Evolutionary conservation across 2,888 invertebrate species (phyloP), one percentile per base, ranked within the genome.

Genomic region (Halictus ligatus): DNA sequence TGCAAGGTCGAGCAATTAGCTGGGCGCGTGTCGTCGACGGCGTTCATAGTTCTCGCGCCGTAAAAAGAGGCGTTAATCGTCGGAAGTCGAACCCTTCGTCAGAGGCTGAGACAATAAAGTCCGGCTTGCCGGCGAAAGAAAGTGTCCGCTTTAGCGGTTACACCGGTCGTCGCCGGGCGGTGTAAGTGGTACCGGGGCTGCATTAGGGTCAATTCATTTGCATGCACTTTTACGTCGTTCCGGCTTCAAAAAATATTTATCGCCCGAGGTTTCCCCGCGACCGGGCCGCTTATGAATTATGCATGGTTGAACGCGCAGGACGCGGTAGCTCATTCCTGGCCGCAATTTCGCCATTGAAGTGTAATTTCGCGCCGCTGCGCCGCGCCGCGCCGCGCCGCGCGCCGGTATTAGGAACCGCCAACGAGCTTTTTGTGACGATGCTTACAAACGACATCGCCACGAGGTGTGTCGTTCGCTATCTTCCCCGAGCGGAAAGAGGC

Each of bases 231-330:
- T 88, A 89, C 89, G 78, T 89, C 84, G 79, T 91, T 83, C 83
- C 86, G 85, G 81, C 87, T 75, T 89, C 85, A 88, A 92, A 92
- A 92, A 92, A 90, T 92, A 92, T 93, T 92, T 91, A 92, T 93
- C 92, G 91, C 91, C 89, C 86, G 87, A 88, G 90, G 91, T 91
- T 69, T 89, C 92, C 80, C 87, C 87, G 86, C 91, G 91, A 91
- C 92, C 89, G 86, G 85, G 85, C 40, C 90, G 84, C 91, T 92
- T 92, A 94, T 94, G 92, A 94, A 94, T 94, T 93, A 94, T 94
- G 93, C 92, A 94, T 93, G 88, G 35, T 75, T 76, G 78, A 60
- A 86, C 87, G 88, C 91, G 83, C 89, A 88, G 88, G 89, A 81
- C 80, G 76, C 75, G 87, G 90, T 90, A 90, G 90, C 92, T 88